A percentile compares a stretch with the other conserved stretches of the same genome.
phyloP scores from a whole-genome alignment of 2,888 invertebrate genomes.

The Lasioglossum oenotherae region DNA sequence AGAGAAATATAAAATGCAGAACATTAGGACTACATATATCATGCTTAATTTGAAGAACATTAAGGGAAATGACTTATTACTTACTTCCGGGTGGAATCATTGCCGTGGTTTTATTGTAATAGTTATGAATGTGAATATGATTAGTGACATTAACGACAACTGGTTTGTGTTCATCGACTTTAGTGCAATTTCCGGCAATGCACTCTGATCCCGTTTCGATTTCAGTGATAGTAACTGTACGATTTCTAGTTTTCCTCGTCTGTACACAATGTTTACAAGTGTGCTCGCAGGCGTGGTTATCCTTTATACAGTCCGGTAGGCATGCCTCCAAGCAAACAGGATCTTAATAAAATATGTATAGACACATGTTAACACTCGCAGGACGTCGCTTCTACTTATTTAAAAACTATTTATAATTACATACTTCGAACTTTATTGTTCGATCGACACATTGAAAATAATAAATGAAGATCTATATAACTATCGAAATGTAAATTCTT shows the following conservation, averaged over 20 bases:
- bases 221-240: conserved; percentile 73
- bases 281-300: conserved; percentile 64
- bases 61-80: background rate
- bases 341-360: conserved; percentile 32
- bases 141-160: conserved; percentile 74
- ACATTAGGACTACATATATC: background rate
- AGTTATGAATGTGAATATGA: conserved; percentile 72
- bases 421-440: background rate
- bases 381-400: background rate
- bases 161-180: rapidly evolving
- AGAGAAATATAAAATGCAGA: background rate
- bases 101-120: conserved; percentile 43
- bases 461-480: background rate
- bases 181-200: conserved; percentile 29
- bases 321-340: conserved; percentile 1
- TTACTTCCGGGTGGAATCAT: background rate
- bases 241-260: conserved; percentile 72
- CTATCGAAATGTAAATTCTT: background rate
- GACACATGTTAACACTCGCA: background rate
- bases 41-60: background rate
- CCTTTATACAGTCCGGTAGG: conserved; percentile 45
- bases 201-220: conserved; percentile 76
- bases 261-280: conserved; percentile 68
- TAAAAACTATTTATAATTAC: too few relatives aligned
- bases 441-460: background rate